Evolutionary conservation across 2,888 invertebrate genomes (phyloP).

Genomic region (Aleiodes testaceus): DNA sequence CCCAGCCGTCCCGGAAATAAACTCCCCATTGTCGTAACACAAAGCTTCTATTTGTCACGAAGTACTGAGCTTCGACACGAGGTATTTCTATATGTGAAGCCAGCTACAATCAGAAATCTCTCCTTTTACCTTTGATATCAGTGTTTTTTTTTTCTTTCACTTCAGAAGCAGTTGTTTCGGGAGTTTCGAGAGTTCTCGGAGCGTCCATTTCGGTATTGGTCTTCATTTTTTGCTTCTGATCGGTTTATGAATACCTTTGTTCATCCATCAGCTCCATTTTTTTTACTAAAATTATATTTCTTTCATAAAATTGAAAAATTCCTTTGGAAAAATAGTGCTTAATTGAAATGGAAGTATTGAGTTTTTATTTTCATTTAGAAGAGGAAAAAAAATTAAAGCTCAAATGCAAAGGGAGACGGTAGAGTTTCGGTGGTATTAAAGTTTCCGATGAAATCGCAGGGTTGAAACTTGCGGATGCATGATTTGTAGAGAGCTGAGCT

Average conservation of each 20-base stretch:
- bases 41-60: conserved; percentile 72
- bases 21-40: conserved; percentile 72
- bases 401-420: conserved; percentile 8
- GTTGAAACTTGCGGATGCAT: conserved; percentile 60
- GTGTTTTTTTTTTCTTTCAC: conserved; percentile 4
- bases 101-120: conserved; percentile 30
- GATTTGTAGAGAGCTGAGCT: conserved; percentile 56
- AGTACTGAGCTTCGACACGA: conserved; percentile 62
- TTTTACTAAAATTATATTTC: too few species aligned
- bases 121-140: conserved; percentile 34
- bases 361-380: conserved; percentile 3
- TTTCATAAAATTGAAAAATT: too few species aligned
- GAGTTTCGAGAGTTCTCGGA: not conserved
- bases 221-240: not conserved
- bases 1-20: conserved; percentile 73
- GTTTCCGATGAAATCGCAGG: conserved; percentile 68
- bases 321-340: not conserved
- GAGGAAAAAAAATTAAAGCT: conserved; percentile 17
- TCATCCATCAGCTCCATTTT: too few species aligned
- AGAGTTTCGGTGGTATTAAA: conserved; percentile 52
- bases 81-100: conserved; percentile 53
- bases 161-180: not conserved
- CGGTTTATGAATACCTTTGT: too few species aligned
- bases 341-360: not conserved
- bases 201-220: not conserved